These are phyloP conservation scores for Plectrocnemia conspersa DNA, from an alignment of 1,140 invertebrate genomes.

Conservation along the genomic window DNA sequence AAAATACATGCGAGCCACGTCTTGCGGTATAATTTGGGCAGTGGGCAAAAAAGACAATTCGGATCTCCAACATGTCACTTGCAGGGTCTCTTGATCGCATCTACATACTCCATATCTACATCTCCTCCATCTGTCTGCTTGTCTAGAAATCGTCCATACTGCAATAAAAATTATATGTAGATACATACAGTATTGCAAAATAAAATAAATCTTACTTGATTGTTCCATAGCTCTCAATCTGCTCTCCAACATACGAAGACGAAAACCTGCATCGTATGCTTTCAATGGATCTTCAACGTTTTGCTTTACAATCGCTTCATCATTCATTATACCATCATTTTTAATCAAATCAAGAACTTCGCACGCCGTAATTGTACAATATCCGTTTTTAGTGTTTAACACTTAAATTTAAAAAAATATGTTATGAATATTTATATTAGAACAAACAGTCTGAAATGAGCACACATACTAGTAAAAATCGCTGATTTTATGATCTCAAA, in stretches of 20 bases:
- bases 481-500: no score
- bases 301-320: conserved; percentile 10
- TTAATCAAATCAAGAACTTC: conserved; percentile 21
- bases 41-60: conserved; percentile 59
- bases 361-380: conserved; percentile 26
- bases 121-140: conserved; percentile 62
- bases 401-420: no score
- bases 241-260: conserved; percentile 58
- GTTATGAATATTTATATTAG: no score
- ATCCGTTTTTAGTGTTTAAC: no score
- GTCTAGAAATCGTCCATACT: conserved; percentile 64
- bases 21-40: conserved; percentile 63
- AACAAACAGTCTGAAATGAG: no score
- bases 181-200: conserved; percentile 11
- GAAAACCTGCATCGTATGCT: conserved; percentile 36
- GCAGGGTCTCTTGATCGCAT: conserved; percentile 59
- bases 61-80: conserved; percentile 68
- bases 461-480: no score
- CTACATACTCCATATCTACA: conserved; percentile 67
- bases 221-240: conserved; percentile 68
- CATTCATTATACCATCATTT: conserved; percentile 12
- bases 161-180: conserved; percentile 3
- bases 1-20: conserved; percentile 63
- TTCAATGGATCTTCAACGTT: background rate
- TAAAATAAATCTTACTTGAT: conserved; percentile 49